Conservation (phyloP, 2,797 vertebrate genomes). For the Anisognathus igniventris region DNA sequence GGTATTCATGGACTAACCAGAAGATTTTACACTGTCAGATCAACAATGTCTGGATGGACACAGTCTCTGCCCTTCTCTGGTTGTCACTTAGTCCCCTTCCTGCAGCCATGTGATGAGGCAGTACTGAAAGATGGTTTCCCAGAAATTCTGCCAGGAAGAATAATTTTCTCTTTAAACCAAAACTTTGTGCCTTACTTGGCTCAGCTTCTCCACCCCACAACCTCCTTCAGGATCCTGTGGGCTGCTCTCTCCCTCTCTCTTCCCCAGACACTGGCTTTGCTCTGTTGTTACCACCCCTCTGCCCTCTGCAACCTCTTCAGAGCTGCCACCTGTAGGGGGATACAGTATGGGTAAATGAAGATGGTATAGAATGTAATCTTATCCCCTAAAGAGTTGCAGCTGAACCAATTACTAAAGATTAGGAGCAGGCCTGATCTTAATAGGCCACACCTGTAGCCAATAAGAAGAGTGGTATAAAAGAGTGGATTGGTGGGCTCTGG, state of each 20-base stretch:
- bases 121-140: background rate
- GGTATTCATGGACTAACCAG: background rate
- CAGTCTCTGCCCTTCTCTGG: background rate
- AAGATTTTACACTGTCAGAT: background rate
- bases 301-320: background rate
- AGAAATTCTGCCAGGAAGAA: background rate
- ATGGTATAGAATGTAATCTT: too few relatives aligned
- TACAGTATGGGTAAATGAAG: too few relatives aligned
- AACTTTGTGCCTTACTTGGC: background rate
- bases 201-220: background rate
- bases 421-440: too few relatives aligned
- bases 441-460: too few relatives aligned
- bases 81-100: background rate
- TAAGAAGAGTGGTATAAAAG: too few relatives aligned
- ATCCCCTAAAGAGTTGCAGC: too few relatives aligned
- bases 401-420: too few relatives aligned
- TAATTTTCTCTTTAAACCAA: background rate
- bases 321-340: background rate
- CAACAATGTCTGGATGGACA: background rate
- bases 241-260: background rate
- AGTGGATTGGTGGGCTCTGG: too few relatives aligned
- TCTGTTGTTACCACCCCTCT: background rate
- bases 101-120: background rate
- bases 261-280: rapidly evolving
- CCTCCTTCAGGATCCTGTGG: background rate